Percentiles rank a stretch among this genome's conserved stretches.
Evolutionary conservation across 2,888 invertebrate genomes (phyloP).

Genomic region (Platycnemis pennipes): DNA sequence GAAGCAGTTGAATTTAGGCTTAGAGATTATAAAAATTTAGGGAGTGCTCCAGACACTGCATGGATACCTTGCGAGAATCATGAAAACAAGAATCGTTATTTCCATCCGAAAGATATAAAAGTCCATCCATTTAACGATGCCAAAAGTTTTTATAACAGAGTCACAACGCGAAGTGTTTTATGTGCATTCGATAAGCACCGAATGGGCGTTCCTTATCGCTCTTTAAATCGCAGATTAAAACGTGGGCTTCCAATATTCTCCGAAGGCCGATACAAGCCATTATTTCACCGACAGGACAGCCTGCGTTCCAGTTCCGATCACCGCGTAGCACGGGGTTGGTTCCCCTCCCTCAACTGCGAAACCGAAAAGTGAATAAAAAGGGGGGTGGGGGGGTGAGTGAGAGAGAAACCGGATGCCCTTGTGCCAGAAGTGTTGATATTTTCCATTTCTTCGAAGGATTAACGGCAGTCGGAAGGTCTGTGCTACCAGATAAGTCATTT

Average conservation of each 20-base stretch:
- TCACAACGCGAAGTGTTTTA: background rate
- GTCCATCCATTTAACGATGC: background rate
- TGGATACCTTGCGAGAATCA: no score
- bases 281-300: background rate
- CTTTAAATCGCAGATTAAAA: background rate
- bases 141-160: background rate
- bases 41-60: no score
- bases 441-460: background rate
- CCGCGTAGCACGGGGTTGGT: background rate
- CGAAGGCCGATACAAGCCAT: background rate
- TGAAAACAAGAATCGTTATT: no score
- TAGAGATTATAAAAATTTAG: no score
- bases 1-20: no score
- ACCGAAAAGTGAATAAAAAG: background rate
- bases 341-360: background rate
- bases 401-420: constrained; percentile 4
- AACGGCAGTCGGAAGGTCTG: background rate
- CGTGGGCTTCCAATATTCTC: background rate
- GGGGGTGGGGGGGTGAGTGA: background rate
- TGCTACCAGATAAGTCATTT: background rate
- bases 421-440: background rate
- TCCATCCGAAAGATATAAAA: no score
- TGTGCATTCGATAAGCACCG: background rate
- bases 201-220: background rate
- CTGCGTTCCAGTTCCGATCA: background rate